These are phyloP conservation scores for Drosophila sproati DNA, from an alignment of 1,140 invertebrate genomes.

Conservation along the genomic window DNA sequence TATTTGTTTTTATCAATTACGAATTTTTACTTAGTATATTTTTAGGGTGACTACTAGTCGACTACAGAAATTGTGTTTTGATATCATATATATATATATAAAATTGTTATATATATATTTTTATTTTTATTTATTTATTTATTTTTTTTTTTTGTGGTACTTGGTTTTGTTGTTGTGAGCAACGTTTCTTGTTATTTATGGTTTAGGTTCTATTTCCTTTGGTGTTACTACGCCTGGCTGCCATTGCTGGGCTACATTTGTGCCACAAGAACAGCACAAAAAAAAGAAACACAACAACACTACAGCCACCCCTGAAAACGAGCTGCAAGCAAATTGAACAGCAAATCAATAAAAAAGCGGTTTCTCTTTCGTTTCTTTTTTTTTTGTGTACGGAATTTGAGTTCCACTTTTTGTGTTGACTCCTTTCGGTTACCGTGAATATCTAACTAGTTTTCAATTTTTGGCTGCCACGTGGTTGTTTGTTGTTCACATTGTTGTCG, in stretches of 20 bases:
- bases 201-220: constrained; percentile 44
- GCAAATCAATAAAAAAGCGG: constrained; percentile 68
- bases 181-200: constrained; percentile 76
- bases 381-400: constrained; percentile 21
- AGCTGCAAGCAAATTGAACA: constrained; percentile 74
- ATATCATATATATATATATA: neutral
- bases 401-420: constrained; percentile 39
- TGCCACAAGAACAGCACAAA: constrained; percentile 16
- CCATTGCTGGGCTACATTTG: constrained; percentile 74
- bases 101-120: too few species aligned
- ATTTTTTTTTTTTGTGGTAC: constrained; percentile 24
- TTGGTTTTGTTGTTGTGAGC: constrained; percentile 47
- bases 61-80: neutral
- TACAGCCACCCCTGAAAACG: constrained; percentile 34
- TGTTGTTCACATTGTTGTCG: constrained; percentile 15
- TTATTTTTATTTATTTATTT: too few species aligned
- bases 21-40: neutral
- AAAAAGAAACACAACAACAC: constrained; percentile 40
- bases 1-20: neutral
- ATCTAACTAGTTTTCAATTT: constrained; percentile 75
- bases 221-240: constrained; percentile 29
- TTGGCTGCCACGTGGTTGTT: constrained; percentile 42
- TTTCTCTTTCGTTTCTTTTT: constrained; percentile 17
- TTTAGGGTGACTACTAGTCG: constrained; percentile 3
- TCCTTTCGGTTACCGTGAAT: constrained; percentile 49